Conservation (phyloP, 2,888 invertebrate genomes). For the Acleris laterana region DNA sequence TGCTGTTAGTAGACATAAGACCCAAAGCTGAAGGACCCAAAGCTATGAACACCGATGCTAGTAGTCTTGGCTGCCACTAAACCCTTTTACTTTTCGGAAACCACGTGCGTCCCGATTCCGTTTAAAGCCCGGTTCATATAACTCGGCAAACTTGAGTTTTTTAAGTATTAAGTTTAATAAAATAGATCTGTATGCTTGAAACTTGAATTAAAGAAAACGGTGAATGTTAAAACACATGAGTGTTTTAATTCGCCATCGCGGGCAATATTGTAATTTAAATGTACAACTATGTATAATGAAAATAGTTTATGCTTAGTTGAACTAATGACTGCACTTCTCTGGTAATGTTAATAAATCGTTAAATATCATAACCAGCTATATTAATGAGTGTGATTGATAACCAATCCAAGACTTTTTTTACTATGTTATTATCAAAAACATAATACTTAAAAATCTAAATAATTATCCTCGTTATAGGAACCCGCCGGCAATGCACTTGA, state of each 20-base stretch:
- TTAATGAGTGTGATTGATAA: no score
- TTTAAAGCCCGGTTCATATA: neutral
- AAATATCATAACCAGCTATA: no score
- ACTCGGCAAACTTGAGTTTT: neutral
- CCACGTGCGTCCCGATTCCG: slow-evolving; percentile 11
- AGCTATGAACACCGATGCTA: slow-evolving; percentile 13
- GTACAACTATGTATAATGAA: no score
- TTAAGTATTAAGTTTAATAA: slow-evolving; percentile 12
- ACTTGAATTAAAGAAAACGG: neutral
- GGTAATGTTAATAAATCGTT: no score
- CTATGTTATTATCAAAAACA: neutral
- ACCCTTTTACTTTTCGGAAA: slow-evolving; percentile 13
- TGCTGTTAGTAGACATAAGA: slow-evolving; percentile 57
- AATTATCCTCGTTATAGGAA: neutral
- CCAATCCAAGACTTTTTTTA: no score
- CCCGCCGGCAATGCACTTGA: slow-evolving; percentile 37
- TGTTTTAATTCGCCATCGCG: no score
- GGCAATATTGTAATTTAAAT: no score
- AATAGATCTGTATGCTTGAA: no score
- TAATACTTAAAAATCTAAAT: slow-evolving; percentile 18
- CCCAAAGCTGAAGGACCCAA: slow-evolving; percentile 28
- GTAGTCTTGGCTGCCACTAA: neutral
- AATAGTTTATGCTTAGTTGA: no score
- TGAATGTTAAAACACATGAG: neutral
- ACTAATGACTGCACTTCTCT: no score